Evolutionary conservation across 1,140 invertebrate genomes (phyloP).

Genomic region (Solen grandis): DNA sequence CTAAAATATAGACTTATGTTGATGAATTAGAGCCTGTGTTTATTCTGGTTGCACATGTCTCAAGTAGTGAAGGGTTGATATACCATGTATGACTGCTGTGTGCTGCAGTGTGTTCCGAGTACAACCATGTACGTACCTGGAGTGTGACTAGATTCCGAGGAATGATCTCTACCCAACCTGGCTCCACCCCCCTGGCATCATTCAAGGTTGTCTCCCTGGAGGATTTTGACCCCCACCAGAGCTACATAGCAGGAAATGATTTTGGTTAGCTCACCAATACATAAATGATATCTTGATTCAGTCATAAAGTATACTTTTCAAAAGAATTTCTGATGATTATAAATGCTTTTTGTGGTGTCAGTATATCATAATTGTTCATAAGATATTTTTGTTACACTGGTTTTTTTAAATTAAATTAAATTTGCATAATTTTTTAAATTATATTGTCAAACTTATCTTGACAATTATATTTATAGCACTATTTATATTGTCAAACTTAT

Average conservation of each 20-base stretch:
- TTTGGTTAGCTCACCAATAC: conserved; percentile 86
- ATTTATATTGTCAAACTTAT: too few relatives aligned
- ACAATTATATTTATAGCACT: too few relatives aligned
- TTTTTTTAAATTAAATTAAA: too few relatives aligned
- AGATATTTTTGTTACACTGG: neutral
- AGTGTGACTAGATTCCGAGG: conserved; percentile 95
- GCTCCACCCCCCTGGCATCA: conserved; percentile 96
- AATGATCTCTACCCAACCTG: conserved; percentile 98
- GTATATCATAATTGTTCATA: neutral
- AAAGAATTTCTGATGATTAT: neutral
- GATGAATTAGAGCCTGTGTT: too few relatives aligned
- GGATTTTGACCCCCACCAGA: conserved; percentile 89
- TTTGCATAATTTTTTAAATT: too few relatives aligned
- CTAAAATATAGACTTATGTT: too few relatives aligned
- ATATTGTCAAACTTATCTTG: too few relatives aligned
- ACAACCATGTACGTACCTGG: conserved; percentile 99
- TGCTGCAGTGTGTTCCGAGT: conserved; percentile 93
- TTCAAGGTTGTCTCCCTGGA: conserved; percentile 97
- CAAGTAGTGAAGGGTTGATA: too few relatives aligned
- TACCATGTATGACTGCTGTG: too few relatives aligned
- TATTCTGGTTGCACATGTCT: too few relatives aligned
- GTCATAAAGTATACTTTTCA: neutral
- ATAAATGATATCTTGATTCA: neutral
- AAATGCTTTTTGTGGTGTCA: neutral
- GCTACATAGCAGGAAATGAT: conserved; percentile 89